Conservation (phyloP, 2,113 vertebrate genomes). For the Colinus virginianus region DNA sequence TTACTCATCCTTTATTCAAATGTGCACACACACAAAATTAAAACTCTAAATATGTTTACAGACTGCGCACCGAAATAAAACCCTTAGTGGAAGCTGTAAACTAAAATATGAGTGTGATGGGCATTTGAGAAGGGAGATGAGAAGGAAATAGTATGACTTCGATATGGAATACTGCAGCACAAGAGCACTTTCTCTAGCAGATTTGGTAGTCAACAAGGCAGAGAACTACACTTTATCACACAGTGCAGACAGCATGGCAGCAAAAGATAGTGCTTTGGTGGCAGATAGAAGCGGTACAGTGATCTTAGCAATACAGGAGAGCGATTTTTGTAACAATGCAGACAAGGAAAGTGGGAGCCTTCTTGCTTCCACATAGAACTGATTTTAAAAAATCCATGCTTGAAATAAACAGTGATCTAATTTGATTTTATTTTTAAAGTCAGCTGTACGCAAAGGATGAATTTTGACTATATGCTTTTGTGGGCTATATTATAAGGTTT, state of each 20-base stretch:
- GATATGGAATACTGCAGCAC: conserved; percentile 15
- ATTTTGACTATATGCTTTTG: conserved; percentile 40
- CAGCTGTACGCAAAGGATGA: conserved; percentile 2
- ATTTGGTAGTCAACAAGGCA: conserved; percentile 58
- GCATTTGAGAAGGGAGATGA: conserved; percentile 45
- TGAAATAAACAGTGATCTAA: conserved; percentile 59
- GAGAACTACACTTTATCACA: conserved; percentile 72
- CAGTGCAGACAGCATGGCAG: conserved; percentile 63
- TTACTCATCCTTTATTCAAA: not conserved
- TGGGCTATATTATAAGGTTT: conserved; percentile 7
- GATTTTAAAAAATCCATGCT: conserved; percentile 53
- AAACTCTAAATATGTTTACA: not conserved
- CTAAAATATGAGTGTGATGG: not conserved
- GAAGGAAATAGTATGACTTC: conserved; percentile 3
- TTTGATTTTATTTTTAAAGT: not conserved
- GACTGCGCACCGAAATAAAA: not conserved
- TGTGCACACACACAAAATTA: not conserved
- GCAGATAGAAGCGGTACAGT: conserved; percentile 52
- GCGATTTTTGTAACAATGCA: conserved; percentile 56
- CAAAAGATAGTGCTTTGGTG: conserved; percentile 68
- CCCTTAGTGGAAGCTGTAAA: not conserved
- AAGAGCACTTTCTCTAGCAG: conserved; percentile 39
- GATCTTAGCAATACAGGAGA: conserved; percentile 57
- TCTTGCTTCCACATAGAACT: conserved; percentile 40
- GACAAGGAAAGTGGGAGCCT: conserved; percentile 32